Conservation (phyloP, 2,113 vertebrate genomes). For the Mionectes macconnelli region DNA sequence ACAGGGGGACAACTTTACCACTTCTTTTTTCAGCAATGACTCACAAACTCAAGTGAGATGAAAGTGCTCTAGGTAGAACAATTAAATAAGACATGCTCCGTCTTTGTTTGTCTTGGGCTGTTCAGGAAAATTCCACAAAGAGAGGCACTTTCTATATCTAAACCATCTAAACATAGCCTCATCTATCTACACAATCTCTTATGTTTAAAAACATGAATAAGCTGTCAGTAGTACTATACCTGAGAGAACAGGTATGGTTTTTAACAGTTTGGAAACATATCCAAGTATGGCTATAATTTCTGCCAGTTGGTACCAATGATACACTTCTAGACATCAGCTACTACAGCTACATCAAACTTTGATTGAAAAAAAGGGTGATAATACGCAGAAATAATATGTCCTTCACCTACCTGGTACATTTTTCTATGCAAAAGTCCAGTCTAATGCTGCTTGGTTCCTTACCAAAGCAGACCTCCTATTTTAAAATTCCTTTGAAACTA, state of each 20-base stretch:
- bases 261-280: neutral
- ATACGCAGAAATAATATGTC: rapidly evolving
- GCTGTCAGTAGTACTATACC: neutral
- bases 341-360: neutral
- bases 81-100: neutral
- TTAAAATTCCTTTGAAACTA: neutral
- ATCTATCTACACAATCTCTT: neutral
- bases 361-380: neutral
- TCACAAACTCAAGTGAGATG: neutral
- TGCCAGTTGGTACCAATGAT: neutral
- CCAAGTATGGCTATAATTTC: neutral
- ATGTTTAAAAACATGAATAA: neutral
- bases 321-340: neutral
- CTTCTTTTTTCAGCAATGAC: neutral
- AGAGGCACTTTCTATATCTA: neutral
- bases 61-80: neutral
- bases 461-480: rapidly evolving
- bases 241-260: neutral
- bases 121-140: neutral
- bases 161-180: neutral
- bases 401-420: neutral
- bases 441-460: neutral
- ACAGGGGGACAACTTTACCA: neutral
- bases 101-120: neutral
- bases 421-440: neutral